These are phyloP conservation scores for Limnephilus marmoratus DNA, from an alignment of 2,888 invertebrate species.

Conservation along the genomic window DNA sequence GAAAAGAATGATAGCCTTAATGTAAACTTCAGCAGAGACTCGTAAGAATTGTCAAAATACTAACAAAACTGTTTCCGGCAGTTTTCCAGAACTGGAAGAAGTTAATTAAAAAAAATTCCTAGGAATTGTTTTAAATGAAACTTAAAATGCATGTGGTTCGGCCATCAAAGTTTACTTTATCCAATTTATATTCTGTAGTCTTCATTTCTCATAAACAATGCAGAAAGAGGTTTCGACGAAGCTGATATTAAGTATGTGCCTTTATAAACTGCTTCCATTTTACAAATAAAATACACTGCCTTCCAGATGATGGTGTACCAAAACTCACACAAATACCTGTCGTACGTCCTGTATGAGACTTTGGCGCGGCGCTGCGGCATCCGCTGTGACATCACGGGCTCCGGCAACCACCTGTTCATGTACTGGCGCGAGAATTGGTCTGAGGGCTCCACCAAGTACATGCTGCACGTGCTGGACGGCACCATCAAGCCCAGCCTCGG, in stretches of 20 bases:
- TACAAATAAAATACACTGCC: not conserved
- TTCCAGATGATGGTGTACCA: constrained; percentile 39
- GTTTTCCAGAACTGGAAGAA: too few species aligned
- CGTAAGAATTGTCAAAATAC: too few species aligned
- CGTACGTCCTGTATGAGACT: constrained; percentile 69
- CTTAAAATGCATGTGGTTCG: too few species aligned
- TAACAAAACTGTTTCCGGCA: too few species aligned
- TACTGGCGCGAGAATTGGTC: constrained; percentile 69
- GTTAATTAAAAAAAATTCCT: too few species aligned
- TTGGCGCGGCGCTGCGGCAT: constrained; percentile 71
- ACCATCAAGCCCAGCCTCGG: constrained; percentile 68
- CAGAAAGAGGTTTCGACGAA: not conserved
- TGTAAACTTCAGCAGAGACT: too few species aligned
- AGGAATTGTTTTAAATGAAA: too few species aligned
- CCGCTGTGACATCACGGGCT: constrained; percentile 70
- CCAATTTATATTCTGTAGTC: not conserved
- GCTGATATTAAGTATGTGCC: not conserved
- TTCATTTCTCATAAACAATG: not conserved
- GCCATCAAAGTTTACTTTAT: not conserved
- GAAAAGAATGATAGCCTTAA: too few species aligned
- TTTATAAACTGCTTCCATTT: not conserved
- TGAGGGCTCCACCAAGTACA: constrained; percentile 66
- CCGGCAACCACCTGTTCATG: constrained; percentile 72
- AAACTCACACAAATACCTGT: constrained; percentile 44
- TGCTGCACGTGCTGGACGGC: constrained; percentile 70